These are phyloP conservation scores for Caenorhabditis macrosperma DNA, from an alignment of 2,888 invertebrate genomes.

Conservation along the genomic window DNA sequence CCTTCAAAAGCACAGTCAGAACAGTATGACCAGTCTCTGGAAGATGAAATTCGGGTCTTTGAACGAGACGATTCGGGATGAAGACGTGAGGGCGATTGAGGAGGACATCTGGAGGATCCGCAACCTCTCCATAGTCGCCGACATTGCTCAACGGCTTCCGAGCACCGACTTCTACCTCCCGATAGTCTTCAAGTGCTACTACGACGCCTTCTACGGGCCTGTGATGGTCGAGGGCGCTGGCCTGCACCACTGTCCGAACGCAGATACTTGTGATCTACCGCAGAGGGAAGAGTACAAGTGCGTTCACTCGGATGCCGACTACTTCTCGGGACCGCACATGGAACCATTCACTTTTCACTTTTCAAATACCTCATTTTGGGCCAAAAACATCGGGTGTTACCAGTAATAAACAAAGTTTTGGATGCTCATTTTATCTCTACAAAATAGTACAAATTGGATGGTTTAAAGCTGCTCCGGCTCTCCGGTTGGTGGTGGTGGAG, in stretches of 20 bases:
- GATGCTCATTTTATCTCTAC: neutral
- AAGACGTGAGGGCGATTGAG: slow-evolving; percentile 33
- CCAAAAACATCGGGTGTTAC: slow-evolving; percentile 39
- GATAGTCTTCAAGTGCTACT: slow-evolving; percentile 51
- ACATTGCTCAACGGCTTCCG: slow-evolving; percentile 1
- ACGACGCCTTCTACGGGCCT: slow-evolving; percentile 29
- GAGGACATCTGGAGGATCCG: slow-evolving; percentile 31
- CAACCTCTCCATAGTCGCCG: neutral
- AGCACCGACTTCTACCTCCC: slow-evolving; percentile 29
- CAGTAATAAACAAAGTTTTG: no score
- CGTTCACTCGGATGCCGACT: slow-evolving; percentile 44
- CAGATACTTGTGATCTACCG: slow-evolving; percentile 40
- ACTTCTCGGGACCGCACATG: slow-evolving; percentile 43
- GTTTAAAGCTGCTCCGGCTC: neutral
- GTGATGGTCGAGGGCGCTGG: slow-evolving; percentile 11
- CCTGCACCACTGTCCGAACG: slow-evolving; percentile 39
- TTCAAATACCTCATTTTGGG: slow-evolving; percentile 4
- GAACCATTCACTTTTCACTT: slow-evolving; percentile 45
- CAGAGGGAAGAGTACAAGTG: slow-evolving; percentile 41
- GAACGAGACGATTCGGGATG: slow-evolving; percentile 28
- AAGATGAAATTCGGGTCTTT: slow-evolving; percentile 39
- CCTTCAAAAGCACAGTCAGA: slow-evolving; percentile 31
- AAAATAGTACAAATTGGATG: no score
- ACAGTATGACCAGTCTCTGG: slow-evolving; percentile 19
- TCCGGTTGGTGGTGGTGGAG: slow-evolving; percentile 23